These are phyloP conservation scores for Schizaphis graminum DNA, from an alignment of 2,888 invertebrate species.

Conservation along the genomic window DNA sequence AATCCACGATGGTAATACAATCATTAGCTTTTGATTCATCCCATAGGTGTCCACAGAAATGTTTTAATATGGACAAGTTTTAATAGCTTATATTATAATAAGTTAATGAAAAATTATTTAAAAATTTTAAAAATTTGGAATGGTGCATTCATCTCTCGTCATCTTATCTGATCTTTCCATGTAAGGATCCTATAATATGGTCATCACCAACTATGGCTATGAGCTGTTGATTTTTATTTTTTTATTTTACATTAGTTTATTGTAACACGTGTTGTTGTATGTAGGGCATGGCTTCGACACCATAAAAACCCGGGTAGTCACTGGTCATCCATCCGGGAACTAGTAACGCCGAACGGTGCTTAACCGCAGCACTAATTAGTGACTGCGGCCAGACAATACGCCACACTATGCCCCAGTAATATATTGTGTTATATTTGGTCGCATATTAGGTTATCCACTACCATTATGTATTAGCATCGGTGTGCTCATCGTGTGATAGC, in stretches of 20 bases:
- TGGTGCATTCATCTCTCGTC: not conserved
- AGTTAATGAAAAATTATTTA: not conserved
- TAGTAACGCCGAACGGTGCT: no score
- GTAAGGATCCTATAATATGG: not conserved
- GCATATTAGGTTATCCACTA: not conserved
- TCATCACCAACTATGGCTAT: not conserved
- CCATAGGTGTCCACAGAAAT: not conserved
- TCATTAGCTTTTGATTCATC: not conserved
- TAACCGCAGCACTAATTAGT: no score
- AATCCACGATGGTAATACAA: not conserved
- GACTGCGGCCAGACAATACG: no score
- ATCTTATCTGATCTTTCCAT: not conserved
- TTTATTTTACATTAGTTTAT: no score
- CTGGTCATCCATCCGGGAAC: no score
- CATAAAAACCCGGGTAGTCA: no score
- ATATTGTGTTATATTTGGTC: not conserved
- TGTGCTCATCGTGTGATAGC: not conserved
- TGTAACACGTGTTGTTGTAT: no score
- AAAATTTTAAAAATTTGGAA: not conserved
- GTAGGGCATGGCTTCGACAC: no score
- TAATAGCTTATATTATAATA: not conserved
- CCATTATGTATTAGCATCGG: not conserved
- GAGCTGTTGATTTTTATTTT: no score
- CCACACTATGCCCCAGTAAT: not conserved
- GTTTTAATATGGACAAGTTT: not conserved